These are phyloP conservation scores for Valencia hispanica DNA, from an alignment of 2,797 vertebrate genomes.

Conservation along the genomic window DNA sequence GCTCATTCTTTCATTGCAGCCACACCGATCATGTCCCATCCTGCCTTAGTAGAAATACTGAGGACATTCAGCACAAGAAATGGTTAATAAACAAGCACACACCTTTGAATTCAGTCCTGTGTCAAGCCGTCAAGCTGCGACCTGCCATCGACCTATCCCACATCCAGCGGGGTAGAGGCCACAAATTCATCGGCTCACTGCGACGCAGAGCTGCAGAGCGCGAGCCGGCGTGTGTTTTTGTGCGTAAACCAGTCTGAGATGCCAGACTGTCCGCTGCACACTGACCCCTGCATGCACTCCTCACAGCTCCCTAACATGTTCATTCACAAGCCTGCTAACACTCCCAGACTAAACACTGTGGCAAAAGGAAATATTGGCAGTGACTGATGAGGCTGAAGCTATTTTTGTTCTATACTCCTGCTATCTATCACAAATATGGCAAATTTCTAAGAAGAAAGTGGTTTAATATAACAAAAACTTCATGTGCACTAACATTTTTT, in stretches of 20 bases:
- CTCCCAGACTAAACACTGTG: neutral
- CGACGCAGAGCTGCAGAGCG: conserved; percentile 52
- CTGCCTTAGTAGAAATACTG: conserved; percentile 3
- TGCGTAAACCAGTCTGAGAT: conserved; percentile 46
- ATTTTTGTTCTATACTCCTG: neutral
- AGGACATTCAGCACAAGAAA: conserved; percentile 4
- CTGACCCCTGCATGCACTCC: conserved; percentile 63
- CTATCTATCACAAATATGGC: neutral
- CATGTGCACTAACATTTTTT: neutral
- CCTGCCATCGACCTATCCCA: conserved; percentile 70
- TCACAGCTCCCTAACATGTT: conserved; percentile 43
- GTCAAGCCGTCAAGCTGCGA: conserved; percentile 57
- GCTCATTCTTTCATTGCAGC: conserved; percentile 5
- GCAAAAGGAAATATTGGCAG: neutral
- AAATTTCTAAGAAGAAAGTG: neutral
- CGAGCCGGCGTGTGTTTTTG: conserved; percentile 21
- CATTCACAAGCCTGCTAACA: conserved; percentile 29
- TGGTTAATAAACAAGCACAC: conserved; percentile 33
- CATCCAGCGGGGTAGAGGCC: conserved; percentile 60
- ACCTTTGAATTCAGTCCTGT: conserved; percentile 28
- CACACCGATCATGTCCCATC: conserved; percentile 5
- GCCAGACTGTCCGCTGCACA: conserved; percentile 50
- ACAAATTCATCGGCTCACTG: conserved; percentile 71
- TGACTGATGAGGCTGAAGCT: neutral
- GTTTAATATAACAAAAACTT: neutral